A percentile compares a stretch with the other conserved stretches of the same genome.
Evolutionary conservation across 2,888 invertebrate genomes (phyloP).

Genomic region (Dichetophora obliterata): DNA sequence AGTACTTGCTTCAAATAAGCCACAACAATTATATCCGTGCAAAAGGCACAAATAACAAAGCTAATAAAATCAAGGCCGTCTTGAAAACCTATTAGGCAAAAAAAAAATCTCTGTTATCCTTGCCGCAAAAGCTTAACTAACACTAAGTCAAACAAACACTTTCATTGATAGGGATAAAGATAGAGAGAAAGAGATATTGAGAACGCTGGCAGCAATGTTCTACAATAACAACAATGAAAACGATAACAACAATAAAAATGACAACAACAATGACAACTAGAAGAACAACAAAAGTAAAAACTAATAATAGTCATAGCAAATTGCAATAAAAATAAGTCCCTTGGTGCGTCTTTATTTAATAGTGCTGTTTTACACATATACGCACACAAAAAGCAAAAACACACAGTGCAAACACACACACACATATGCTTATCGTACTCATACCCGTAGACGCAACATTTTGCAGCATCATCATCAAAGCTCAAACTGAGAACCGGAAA

Average conservation of each 20-base stretch:
- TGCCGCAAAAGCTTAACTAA: neutral
- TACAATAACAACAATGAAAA: no score
- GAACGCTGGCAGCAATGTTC: neutral
- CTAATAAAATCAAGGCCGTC: no score
- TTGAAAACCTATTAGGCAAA: no score
- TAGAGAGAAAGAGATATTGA: neutral
- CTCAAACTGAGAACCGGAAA: conserved; percentile 19
- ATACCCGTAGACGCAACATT: neutral
- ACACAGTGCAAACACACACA: neutral
- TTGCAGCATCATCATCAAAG: neutral
- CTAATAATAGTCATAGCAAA: no score
- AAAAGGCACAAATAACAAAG: no score
- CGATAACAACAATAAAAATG: no score
- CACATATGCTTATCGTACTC: neutral
- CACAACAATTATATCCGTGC: no score
- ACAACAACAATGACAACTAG: no score
- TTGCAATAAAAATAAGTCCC: conserved; percentile 16
- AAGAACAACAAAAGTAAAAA: no score
- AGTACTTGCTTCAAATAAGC: no score
- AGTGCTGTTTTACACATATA: neutral
- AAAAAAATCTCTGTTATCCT: no score
- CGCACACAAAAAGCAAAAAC: neutral
- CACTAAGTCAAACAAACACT: neutral
- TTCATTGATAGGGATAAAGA: neutral
- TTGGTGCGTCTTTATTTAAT: conserved; percentile 6